Conservation (phyloP, 2,888 invertebrate genomes). For the Charanyca ferruginea region DNA sequence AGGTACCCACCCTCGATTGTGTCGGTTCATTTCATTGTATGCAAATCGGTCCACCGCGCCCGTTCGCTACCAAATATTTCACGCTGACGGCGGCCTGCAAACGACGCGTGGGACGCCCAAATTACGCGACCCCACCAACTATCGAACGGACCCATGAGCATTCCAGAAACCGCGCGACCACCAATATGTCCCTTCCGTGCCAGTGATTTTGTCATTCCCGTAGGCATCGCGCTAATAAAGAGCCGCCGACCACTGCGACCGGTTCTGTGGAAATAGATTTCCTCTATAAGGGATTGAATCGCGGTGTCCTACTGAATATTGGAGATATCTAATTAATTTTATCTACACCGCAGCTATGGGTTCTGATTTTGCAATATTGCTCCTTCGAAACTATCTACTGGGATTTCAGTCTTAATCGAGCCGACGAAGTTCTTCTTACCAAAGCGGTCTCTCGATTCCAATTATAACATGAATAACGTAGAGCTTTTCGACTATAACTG, state of each 20-base stretch:
- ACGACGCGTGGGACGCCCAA: conserved; percentile 77
- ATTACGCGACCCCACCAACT: conserved; percentile 78
- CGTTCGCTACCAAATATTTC: conserved; percentile 86
- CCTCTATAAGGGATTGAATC: conserved; percentile 66
- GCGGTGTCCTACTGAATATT: conserved; percentile 67
- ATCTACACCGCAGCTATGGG: conserved; percentile 62
- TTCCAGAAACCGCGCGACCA: conserved; percentile 77
- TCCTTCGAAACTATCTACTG: conserved; percentile 61
- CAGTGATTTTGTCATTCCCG: conserved; percentile 80
- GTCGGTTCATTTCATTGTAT: conserved; percentile 84
- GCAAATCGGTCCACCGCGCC: conserved; percentile 82
- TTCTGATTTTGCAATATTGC: conserved; percentile 64
- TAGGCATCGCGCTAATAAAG: conserved; percentile 75
- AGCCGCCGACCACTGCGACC: conserved; percentile 66
- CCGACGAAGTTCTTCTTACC: conserved; percentile 36
- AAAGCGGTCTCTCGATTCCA: conserved; percentile 29
- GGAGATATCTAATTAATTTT: conserved; percentile 70
- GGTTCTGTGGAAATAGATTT: conserved; percentile 74
- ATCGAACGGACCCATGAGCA: conserved; percentile 78
- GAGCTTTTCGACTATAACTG: conserved; percentile 42
- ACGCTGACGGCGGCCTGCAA: conserved; percentile 74
- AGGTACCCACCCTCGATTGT: conserved; percentile 82
- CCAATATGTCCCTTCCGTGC: conserved; percentile 86
- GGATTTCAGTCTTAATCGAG: conserved; percentile 59
- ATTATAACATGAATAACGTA: conserved; percentile 43